phyloP scores from a whole-genome alignment of 2,113 vertebrate genomes.

The Chinchilla lanigera region DNA sequence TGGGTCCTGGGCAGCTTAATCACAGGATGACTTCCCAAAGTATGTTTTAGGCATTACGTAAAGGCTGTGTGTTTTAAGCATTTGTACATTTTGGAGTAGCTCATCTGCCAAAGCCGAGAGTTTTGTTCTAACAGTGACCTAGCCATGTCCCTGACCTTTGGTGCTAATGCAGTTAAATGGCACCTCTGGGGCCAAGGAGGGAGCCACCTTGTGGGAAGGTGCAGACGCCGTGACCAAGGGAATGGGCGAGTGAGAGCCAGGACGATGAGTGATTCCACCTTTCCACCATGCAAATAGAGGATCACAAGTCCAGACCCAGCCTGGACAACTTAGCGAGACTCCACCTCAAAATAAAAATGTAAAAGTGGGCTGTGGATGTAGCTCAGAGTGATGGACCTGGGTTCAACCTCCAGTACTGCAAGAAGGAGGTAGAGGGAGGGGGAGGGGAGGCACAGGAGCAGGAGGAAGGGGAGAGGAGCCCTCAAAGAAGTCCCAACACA shows the following conservation, averaged over 20 bases:
- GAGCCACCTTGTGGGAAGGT: neutral
- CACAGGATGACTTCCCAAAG: too few species aligned
- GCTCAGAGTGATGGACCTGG: neutral
- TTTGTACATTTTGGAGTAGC: neutral
- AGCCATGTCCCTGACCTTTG: too few species aligned
- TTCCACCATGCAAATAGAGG: neutral
- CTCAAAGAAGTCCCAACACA: neutral
- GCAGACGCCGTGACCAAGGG: neutral
- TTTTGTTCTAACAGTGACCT: neutral
- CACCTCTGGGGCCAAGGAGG: neutral
- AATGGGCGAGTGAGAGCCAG: too few species aligned
- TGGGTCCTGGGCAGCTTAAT: neutral
- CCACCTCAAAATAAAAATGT: neutral
- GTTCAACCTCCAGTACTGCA: neutral
- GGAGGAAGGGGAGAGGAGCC: neutral
- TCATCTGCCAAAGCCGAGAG: neutral
- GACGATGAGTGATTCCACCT: rapidly evolving
- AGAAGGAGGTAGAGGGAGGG: too few species aligned
- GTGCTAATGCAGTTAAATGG: neutral
- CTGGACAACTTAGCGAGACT: neutral
- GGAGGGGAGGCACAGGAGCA: neutral
- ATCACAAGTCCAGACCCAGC: neutral
- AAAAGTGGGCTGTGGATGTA: neutral
- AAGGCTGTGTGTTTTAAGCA: neutral
- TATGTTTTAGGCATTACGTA: neutral